Percentiles rank a stretch among this genome's conserved stretches.
Evolutionary conservation across 2,797 vertebrate genomes (phyloP).

Genomic region (Molossus alvarezi): DNA sequence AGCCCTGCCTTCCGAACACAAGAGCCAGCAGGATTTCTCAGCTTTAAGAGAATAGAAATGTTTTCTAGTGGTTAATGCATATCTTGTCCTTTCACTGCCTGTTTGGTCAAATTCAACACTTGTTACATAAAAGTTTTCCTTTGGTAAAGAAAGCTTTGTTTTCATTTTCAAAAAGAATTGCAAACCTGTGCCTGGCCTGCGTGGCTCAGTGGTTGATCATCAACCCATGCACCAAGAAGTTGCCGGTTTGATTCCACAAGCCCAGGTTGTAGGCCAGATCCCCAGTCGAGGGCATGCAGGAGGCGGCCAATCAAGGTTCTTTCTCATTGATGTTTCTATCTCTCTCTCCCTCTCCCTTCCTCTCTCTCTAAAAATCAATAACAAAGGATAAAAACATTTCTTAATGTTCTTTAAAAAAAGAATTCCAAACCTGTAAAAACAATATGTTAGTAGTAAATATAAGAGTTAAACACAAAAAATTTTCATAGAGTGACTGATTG

Average conservation of each 20-base stretch:
- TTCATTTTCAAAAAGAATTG: constrained; percentile 5
- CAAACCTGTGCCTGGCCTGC: background rate
- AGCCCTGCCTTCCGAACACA: background rate
- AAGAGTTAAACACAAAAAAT: background rate
- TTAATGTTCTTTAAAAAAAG: no score
- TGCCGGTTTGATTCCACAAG: no score
- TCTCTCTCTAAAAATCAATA: no score
- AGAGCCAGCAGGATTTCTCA: background rate
- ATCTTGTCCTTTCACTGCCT: background rate
- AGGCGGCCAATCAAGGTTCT: no score
- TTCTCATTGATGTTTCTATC: no score
- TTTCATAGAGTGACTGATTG: background rate
- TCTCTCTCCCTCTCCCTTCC: no score
- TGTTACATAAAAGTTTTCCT: background rate
- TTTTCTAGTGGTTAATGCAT: background rate
- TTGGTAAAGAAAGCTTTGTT: background rate
- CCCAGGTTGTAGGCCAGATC: no score
- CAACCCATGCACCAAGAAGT: no score
- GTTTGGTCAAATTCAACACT: background rate
- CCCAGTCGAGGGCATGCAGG: no score
- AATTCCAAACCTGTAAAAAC: no score
- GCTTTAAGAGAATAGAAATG: background rate
- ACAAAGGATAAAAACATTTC: no score
- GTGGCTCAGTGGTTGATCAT: no score
- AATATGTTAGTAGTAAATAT: background rate